A percentile compares a stretch with the other conserved stretches of the same genome.
These are phyloP conservation scores for Rhinichthys klamathensis DNA, from an alignment of 2,113 vertebrate genomes.

Conservation along the genomic window DNA sequence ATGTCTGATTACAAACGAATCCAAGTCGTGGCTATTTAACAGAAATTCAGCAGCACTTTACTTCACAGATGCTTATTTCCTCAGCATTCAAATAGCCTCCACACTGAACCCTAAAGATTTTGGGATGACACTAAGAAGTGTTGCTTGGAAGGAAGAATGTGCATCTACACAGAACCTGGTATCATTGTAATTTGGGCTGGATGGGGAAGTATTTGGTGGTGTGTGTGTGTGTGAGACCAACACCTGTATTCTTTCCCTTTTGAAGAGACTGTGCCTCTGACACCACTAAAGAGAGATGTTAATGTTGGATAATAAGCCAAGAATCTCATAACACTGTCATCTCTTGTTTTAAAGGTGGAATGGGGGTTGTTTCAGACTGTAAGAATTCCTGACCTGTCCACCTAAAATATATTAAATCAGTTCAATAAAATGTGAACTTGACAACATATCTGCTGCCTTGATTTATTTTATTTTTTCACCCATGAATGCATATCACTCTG, in stretches of 20 bases:
- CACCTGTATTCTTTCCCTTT: constrained; percentile 43
- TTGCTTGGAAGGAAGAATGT: not conserved
- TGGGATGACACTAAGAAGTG: constrained; percentile 35
- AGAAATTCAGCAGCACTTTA: constrained; percentile 32
- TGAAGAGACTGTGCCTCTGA: constrained; percentile 48
- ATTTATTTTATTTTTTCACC: not conserved
- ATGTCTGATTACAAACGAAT: constrained; percentile 13
- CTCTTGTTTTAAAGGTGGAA: constrained; percentile 2
- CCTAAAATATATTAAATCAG: constrained; percentile 70
- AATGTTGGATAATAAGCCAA: constrained; percentile 26
- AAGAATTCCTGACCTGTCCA: constrained; percentile 59
- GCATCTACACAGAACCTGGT: not conserved
- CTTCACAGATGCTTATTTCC: not conserved
- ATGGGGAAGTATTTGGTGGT: not conserved
- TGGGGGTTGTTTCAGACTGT: constrained; percentile 50
- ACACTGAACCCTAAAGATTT: not conserved
- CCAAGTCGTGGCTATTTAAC: constrained; percentile 27
- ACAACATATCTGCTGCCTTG: constrained; percentile 57
- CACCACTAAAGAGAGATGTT: constrained; percentile 57
- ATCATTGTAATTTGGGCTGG: constrained; percentile 6
- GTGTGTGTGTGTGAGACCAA: not conserved
- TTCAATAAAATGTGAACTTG: constrained; percentile 79
- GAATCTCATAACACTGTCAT: constrained; percentile 38
- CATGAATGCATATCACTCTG: not conserved
- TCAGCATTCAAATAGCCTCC: constrained; percentile 3